Base-by-base conservation (phyloP, 2,888 invertebrate genomes). In the Cephus sareptanus region DNA sequence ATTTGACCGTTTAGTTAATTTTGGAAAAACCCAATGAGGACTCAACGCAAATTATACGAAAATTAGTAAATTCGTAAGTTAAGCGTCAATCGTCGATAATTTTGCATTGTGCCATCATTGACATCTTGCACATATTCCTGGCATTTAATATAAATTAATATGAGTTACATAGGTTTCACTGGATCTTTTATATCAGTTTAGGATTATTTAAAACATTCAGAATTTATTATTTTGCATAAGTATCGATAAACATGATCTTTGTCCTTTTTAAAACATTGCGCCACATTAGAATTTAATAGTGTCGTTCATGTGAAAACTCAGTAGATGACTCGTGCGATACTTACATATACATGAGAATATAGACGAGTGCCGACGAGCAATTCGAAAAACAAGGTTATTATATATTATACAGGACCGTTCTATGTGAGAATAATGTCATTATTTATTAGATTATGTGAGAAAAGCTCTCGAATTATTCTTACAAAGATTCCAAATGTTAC, bases 361-460 rank as follows among this genome's bases (percentile, higher is more conserved):
- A 40, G 40, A 40, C 6, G 15, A 15, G 40, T 56, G 56, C 56
- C 9, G 56, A 23, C 23, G 56, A 9, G 23, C 9, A 56, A 56
- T 56, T 56, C 23, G 56, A 23, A 56, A 56, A 56, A 56, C 2
- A 56, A 9, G 56, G 56, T 56, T 56, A 56, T 56, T 23, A 9
- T 23, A 56, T 56, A 56, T 23, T 56, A 56, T 56, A 56, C 15
- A 56, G 56, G 56, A 23, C 23, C 56, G 9, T 56, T 56, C 30
- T 75, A 73, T 1, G 76, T 78, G n/a, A 31, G 12, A 12, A 80
- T 23, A 76, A 84, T 84, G 84, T 83, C 82, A 34, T 81, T 84
- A 75, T 76, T 84, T 56, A 81, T 79, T 70, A 81, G 83, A 74
- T 81, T 85, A 34, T 75, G 78, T 34, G 82, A 81, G 75, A 79